Conservation (phyloP, 2,797 vertebrate species). For the Tinamus major region DNA sequence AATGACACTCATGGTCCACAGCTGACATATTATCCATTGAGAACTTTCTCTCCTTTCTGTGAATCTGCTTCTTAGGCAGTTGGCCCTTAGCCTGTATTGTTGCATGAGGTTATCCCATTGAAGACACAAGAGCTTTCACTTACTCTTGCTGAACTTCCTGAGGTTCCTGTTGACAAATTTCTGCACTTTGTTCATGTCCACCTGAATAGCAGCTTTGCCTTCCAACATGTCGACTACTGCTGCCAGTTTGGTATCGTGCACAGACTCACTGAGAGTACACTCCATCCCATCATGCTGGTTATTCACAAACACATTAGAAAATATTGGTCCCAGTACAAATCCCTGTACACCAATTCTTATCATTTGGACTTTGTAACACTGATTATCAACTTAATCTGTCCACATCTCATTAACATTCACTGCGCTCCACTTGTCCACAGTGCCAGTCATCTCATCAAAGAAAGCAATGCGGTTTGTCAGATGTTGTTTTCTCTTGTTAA, state of each 20-base stretch:
- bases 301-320: not conserved
- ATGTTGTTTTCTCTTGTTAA: not conserved
- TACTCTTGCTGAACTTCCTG: not conserved
- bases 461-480: not conserved
- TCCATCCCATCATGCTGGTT: not conserved
- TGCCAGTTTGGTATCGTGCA: rapidly evolving
- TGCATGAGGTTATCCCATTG: rapidly evolving
- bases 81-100: not conserved
- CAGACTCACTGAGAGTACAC: not conserved
- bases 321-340: not conserved
- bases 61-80: not conserved
- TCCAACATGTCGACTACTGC: rapidly evolving
- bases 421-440: not conserved
- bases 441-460: not conserved
- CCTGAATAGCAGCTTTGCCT: not conserved
- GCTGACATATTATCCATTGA: rapidly evolving
- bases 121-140: not conserved
- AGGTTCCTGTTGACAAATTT: not conserved
- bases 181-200: not conserved
- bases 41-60: not conserved
- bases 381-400: not conserved
- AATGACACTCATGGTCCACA: not conserved
- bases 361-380: not conserved
- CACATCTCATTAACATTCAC: not conserved
- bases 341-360: not conserved